phyloP scores from a whole-genome alignment of 1,140 invertebrate genomes.

The Alviniconcha marisindica region DNA sequence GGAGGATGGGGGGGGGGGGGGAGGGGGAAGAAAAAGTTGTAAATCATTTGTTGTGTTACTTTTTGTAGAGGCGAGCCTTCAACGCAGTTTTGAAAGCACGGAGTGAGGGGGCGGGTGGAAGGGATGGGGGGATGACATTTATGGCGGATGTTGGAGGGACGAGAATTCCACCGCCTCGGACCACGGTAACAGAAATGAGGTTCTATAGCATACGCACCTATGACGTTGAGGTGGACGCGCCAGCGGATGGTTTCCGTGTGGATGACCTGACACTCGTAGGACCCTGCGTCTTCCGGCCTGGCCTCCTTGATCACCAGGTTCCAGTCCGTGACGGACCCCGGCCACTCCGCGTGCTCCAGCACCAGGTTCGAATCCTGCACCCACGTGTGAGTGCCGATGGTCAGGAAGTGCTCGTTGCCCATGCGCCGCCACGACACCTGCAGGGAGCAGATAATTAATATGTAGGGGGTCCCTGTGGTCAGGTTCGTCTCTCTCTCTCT shows the following conservation, averaged over 20 bases:
- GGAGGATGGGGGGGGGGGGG: too few species aligned
- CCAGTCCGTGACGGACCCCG: conserved; percentile 44
- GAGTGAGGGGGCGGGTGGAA: too few species aligned
- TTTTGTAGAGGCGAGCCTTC: too few species aligned
- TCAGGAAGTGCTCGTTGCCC: conserved; percentile 47
- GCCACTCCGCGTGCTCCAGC: conserved; percentile 79
- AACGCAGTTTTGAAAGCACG: too few species aligned
- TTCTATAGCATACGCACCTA: conserved; percentile 28
- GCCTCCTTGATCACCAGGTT: conserved; percentile 52
- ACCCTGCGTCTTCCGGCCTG: conserved; percentile 44
- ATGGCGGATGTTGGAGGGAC: too few species aligned
- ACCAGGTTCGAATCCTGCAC: conserved; percentile 44
- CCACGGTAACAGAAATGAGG: too few species aligned
- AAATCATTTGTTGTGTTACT: too few species aligned
- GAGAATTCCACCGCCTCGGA: too few species aligned
- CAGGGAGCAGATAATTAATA: background rate
- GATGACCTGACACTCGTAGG: conserved; percentile 54
- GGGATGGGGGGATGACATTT: too few species aligned
- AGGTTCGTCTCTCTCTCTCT: background rate
- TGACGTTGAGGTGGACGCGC: conserved; percentile 47
- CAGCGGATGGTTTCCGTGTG: conserved; percentile 45
- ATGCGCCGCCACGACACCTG: conserved; percentile 52
- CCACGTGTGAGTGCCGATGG: conserved; percentile 51
- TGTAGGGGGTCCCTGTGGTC: background rate
- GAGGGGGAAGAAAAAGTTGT: too few species aligned